Percentiles rank a stretch among this genome's conserved stretches.
Conservation (phyloP, 2,888 invertebrate genomes). For the Trachelus tabidus region DNA sequence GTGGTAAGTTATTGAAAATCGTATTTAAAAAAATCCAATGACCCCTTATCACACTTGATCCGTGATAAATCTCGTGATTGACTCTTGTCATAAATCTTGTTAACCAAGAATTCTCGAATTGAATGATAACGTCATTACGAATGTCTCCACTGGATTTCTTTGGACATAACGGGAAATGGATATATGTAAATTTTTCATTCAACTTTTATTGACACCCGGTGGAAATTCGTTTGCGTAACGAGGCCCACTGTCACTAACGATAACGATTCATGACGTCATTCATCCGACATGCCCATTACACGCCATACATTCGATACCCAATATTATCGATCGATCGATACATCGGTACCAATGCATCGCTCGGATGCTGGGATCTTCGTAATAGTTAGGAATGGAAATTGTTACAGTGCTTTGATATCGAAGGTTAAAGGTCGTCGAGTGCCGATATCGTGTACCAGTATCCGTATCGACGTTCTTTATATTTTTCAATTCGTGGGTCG, state of each 20-base stretch:
- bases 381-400: background rate
- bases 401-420: background rate
- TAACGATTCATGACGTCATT: background rate
- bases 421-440: background rate
- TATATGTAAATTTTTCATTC: background rate
- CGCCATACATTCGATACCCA: background rate
- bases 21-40: background rate
- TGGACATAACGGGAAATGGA: background rate
- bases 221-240: background rate
- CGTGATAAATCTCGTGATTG: background rate
- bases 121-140: background rate
- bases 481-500: background rate
- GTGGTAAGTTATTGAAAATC: conserved; percentile 54
- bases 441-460: background rate
- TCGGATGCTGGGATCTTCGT: too few species aligned
- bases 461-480: background rate
- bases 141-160: background rate
- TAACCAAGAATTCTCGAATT: background rate
- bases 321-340: background rate
- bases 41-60: too few species aligned
- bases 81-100: background rate
- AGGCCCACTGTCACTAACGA: background rate
- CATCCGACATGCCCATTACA: background rate
- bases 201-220: background rate
- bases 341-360: background rate